Evolutionary conservation across 2,888 invertebrate genomes (phyloP).

Genomic region (Tenthredo mesomela): DNA sequence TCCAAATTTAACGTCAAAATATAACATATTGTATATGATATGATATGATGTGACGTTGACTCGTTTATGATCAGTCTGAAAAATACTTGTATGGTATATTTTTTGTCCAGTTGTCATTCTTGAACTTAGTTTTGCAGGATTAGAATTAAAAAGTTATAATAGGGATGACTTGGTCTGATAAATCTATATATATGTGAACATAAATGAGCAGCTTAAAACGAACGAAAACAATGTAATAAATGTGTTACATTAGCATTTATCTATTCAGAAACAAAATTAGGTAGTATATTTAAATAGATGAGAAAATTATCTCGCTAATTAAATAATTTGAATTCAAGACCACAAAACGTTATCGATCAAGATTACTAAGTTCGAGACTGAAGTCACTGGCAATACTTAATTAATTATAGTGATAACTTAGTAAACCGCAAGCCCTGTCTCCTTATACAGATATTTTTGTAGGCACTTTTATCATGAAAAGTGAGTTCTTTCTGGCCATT

Average conservation of each 20-base stretch:
- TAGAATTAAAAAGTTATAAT: not conserved
- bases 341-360: constrained; percentile 48
- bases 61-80: constrained; percentile 40
- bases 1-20: constrained; percentile 22
- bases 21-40: not conserved
- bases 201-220: not conserved
- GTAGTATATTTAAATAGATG: not conserved
- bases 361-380: constrained; percentile 50
- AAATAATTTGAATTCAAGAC: constrained; percentile 35
- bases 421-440: constrained; percentile 63
- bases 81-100: constrained; percentile 43
- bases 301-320: not conserved
- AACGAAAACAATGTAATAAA: not conserved
- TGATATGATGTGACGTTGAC: not conserved
- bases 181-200: not conserved
- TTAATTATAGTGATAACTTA: constrained; percentile 65
- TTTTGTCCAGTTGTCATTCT: constrained; percentile 43
- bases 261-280: not conserved
- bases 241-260: not conserved
- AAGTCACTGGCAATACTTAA: constrained; percentile 61
- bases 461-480: constrained; percentile 70
- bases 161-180: not conserved
- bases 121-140: constrained; percentile 40
- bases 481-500: constrained; percentile 70
- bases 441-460: constrained; percentile 73